Base-by-base conservation (phyloP, 2,113 vertebrate genomes). In the Loxodonta africana region DNA sequence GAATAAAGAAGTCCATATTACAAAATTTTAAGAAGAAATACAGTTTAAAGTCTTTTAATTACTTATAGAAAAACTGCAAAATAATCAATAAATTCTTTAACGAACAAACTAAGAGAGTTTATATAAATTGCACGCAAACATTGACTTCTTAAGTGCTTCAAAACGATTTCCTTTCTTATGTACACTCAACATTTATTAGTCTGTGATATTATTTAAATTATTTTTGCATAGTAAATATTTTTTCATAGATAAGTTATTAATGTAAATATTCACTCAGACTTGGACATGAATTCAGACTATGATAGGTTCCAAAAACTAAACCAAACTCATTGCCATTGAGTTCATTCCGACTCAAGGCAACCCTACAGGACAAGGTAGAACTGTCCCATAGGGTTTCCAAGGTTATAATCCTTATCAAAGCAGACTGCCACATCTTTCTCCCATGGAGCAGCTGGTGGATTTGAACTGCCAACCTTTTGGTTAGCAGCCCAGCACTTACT, bases 21-120 rank as follows among this genome's bases (percentile, higher is more conserved):
- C 7, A 67, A 95, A 88, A 37, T 96, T 95, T 95, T 62, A 62
- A 83, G 65, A 88, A 91, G 12, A 87, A 91, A 78, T 28, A 77
- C 1, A 74, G 65, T 53, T 83, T 97, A 62, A 93, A 91, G 48
- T 67, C 15, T 93, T 67, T 85, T 51, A 84, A 73, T 8, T 67
- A 80, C 53, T 86, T 76, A 89, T 0, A 69, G 41, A 84, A 94
- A 83, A 73, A 65, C 11, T 95, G 94, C 30, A 53, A 84, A 83
- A 44, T 74, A 65, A 53, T 28, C 77, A 87, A 57, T 51, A 83
- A 92, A 94, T 81, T 78, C 83, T 26, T 69, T 82, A 88, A 91
- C 21, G 53, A 93, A 28, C 71, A 83, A 23, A 82, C 8, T n/a
- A 65, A 8, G 17, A 63, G 63, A 71, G 4, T 21, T 46, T 51